phyloP scores from a whole-genome alignment of 2,113 vertebrate genomes.

The Emydura subglobosa region DNA sequence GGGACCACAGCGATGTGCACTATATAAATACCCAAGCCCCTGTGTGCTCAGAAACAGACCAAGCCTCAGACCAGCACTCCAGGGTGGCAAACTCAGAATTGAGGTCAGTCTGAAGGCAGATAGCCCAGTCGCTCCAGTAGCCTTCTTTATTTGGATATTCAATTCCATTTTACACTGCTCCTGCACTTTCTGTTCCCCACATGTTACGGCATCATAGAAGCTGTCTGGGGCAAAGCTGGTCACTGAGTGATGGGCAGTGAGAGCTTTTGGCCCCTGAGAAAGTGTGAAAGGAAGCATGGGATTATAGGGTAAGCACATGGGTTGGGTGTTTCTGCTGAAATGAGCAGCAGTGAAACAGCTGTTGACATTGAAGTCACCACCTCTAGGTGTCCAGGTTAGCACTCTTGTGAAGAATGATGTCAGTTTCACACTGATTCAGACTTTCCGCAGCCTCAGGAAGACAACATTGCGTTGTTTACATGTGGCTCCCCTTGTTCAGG shows the following conservation, averaged over 20 bases:
- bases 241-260: not conserved
- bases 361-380: not conserved
- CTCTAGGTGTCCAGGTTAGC: not conserved
- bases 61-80: not conserved
- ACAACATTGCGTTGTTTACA: not conserved
- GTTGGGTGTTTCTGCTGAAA: not conserved
- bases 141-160: not conserved
- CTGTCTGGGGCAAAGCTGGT: not conserved
- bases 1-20: not conserved
- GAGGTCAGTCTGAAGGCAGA: not conserved
- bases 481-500: not conserved
- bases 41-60: not conserved
- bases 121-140: fast-evolving
- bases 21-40: fast-evolving
- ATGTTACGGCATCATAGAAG: not conserved
- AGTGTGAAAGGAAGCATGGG: not conserved
- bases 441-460: fast-evolving
- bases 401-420: not conserved
- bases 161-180: fast-evolving
- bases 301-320: not conserved
- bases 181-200: not conserved
- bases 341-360: not conserved
- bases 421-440: not conserved
- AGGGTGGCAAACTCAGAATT: not conserved
- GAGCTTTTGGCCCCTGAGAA: not conserved